Evolutionary conservation across 2,113 vertebrate genomes (phyloP).

Genomic region (Barbus barbus): DNA sequence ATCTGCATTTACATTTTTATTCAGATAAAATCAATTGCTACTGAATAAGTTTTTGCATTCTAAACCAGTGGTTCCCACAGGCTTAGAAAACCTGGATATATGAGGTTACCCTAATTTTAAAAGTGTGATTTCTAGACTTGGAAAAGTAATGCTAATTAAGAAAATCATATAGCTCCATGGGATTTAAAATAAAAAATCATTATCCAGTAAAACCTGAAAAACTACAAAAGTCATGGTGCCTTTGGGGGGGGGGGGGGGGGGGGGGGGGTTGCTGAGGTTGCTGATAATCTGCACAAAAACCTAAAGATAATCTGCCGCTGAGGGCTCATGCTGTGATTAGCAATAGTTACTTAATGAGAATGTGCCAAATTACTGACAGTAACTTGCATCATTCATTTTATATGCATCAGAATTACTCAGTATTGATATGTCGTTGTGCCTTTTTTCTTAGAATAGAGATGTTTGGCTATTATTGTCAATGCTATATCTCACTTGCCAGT

Average conservation of each 20-base stretch:
- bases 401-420: conserved; percentile 19
- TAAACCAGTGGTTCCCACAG: too few species aligned
- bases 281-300: conserved; percentile 24
- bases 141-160: too few species aligned
- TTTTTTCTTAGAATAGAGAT: not conserved
- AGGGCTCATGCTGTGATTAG: not conserved
- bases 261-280: too few species aligned
- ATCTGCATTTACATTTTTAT: not conserved
- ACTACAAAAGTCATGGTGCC: not conserved
- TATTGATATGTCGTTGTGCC: conserved; percentile 6
- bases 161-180: too few species aligned
- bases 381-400: not conserved
- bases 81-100: too few species aligned
- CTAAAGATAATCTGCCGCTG: not conserved
- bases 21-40: not conserved
- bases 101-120: too few species aligned
- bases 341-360: conserved; percentile 16
- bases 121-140: too few species aligned
- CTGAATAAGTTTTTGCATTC: not conserved
- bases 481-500: conserved; percentile 9
- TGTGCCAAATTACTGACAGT: conserved; percentile 9
- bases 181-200: too few species aligned
- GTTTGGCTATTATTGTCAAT: conserved; percentile 1
- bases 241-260: not conserved
- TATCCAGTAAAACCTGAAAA: too few species aligned